Conservation (phyloP, 2,888 invertebrate genomes). For the Tachina fera region DNA sequence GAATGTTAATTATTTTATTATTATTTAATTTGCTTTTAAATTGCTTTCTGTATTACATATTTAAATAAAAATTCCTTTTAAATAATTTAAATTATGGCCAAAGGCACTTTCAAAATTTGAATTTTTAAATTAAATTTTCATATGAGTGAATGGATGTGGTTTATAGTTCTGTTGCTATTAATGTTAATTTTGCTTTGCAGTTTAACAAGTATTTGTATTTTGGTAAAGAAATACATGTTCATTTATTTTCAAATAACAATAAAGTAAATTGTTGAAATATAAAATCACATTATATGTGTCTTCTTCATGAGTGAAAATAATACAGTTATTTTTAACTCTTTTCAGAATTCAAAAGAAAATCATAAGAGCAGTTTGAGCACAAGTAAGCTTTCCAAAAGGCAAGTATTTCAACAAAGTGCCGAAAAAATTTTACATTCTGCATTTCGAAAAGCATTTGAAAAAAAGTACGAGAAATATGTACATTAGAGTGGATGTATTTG, state of each 20-base stretch:
- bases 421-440: no score
- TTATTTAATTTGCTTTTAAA: slow-evolving; percentile 13
- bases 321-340: no score
- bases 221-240: background rate
- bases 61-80: background rate
- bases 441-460: no score
- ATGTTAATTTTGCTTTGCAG: background rate
- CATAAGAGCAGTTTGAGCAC: no score
- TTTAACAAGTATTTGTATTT: slow-evolving; percentile 5
- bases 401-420: no score
- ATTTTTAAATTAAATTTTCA: background rate
- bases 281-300: background rate
- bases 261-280: background rate
- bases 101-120: slow-evolving; percentile 24
- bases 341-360: no score
- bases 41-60: background rate
- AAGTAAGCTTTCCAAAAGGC: no score
- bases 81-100: slow-evolving; percentile 21
- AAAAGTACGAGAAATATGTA: no score
- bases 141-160: background rate
- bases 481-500: no score
- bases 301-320: no score
- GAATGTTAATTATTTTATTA: background rate
- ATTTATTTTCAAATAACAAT: background rate
- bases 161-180: background rate